Percentiles rank a stretch among this genome's conserved stretches.
These are phyloP conservation scores for Scytalopus superciliaris DNA, from an alignment of 2,113 vertebrate species.

Conservation along the genomic window DNA sequence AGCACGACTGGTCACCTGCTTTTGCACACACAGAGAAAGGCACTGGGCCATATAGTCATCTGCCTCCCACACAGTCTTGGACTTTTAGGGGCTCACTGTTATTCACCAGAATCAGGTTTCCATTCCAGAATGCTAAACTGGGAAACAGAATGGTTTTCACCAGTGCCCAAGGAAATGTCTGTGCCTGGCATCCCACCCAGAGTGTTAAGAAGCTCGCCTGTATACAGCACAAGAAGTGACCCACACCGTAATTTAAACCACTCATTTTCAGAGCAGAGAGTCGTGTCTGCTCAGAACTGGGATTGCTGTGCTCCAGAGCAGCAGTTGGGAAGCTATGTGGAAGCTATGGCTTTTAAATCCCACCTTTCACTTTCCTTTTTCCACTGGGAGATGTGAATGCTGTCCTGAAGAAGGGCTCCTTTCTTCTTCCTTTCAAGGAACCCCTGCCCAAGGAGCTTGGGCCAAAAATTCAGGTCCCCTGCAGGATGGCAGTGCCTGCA, in stretches of 20 bases:
- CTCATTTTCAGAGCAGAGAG: neutral
- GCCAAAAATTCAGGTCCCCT: neutral
- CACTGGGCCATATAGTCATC: fast-evolving
- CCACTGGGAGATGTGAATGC: neutral
- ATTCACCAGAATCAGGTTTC: neutral
- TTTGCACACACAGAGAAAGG: neutral
- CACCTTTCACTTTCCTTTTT: neutral
- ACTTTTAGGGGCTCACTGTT: neutral
- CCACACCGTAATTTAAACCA: neutral
- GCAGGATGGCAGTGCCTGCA: neutral
- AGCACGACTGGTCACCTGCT: neutral
- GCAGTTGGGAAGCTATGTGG: neutral
- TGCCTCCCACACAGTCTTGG: neutral
- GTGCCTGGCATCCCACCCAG: neutral
- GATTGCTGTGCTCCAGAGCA: neutral
- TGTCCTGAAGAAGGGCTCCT: neutral
- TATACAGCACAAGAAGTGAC: neutral
- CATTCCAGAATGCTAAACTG: neutral
- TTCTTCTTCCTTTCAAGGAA: neutral
- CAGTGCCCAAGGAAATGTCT: neutral
- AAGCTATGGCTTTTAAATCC: neutral
- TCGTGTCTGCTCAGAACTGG: neutral
- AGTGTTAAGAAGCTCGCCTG: fast-evolving
- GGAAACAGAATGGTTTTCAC: neutral
- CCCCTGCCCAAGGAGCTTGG: neutral